A percentile compares a stretch with the other conserved stretches of the same genome.
phyloP scores from a whole-genome alignment of 2,888 invertebrate genomes.

The Craniophora ligustri region DNA sequence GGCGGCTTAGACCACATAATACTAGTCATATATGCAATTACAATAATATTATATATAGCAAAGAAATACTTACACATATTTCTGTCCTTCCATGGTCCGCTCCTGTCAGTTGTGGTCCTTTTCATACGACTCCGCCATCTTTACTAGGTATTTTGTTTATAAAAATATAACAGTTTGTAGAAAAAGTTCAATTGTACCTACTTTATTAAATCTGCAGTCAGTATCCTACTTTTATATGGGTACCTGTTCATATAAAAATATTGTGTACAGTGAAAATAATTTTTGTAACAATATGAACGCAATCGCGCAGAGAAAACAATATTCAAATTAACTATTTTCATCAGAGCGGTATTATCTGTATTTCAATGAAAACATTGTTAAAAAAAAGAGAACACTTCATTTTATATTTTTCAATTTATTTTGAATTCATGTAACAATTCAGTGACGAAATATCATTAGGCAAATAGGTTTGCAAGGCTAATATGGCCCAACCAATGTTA shows the following conservation, averaged over 20 bases:
- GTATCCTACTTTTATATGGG: background rate
- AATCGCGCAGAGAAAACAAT: conserved; percentile 11
- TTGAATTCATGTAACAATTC: conserved; percentile 31
- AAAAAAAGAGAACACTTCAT: conserved; percentile 30
- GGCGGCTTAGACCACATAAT: too few relatives aligned
- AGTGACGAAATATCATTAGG: conserved; percentile 26
- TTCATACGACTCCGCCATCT: too few relatives aligned
- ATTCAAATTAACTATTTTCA: conserved; percentile 33
- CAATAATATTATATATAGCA: too few relatives aligned
- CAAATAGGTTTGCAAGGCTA: conserved; percentile 44
- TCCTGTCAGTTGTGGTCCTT: too few relatives aligned
- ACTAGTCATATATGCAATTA: too few relatives aligned
- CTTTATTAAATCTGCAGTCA: background rate
- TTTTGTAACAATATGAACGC: background rate
- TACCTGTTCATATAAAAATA: background rate
- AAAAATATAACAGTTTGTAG: too few relatives aligned
- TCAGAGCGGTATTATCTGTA: conserved; percentile 8
- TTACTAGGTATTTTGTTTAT: background rate
- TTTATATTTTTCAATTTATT: conserved; percentile 23
- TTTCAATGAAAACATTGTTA: conserved; percentile 29
- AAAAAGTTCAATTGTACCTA: background rate
- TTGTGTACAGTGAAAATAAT: background rate
- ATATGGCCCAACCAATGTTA: conserved; percentile 21
- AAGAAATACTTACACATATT: too few relatives aligned
- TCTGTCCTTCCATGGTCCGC: too few relatives aligned